Base-by-base conservation (phyloP, 1,140 invertebrate species). In the Neodiprion virginianus region DNA sequence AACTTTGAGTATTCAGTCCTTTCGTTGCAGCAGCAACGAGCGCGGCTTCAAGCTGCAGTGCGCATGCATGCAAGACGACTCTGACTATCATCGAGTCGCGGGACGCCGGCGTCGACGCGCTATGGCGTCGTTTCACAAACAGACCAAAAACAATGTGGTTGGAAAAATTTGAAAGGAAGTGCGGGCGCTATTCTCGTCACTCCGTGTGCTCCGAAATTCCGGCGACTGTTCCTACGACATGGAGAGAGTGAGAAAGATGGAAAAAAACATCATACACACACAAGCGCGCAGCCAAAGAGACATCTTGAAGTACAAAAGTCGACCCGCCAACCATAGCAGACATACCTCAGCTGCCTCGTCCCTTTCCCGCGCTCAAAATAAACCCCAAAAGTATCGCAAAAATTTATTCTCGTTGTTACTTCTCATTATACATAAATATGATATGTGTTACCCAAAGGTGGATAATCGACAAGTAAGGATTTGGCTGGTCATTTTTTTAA, bases 191-290 rank as follows among this genome's bases (percentile, higher is more conserved):
- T 61, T 61, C 53, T 61, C 53, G 53, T 61, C 53, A 61, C 53
- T 61, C 53, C 53, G 53, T 61, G 53, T 61, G 53, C 53, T 61
- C n/a, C 53, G 53, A 61, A 61, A 61, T 61, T 61, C 53, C 53
- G 53, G 53, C 53, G 53, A 61, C 53, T 61, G 53, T 40, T 2
- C 28, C 28, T 40, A 40, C 28, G 28, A 40, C 28, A 40, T 40
- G 28, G 5, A 40, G 28, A 40, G 28, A 40, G 28, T 40, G 28
- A 40, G 28, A 40, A 40, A 8, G 53, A 61, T 12, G n/a, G 53
- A 61, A 40, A 40, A 40, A 40, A 40, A 1, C 28, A 40, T 40
- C 28, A 5, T 40, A 61, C 17, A 21, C 17, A 21, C 17, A 21
- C 17, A 21, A 21, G 0, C 17, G 17, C 17, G 17, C 17, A 0